Base-by-base conservation (phyloP, 2,797 vertebrate species). In the Crenichthys baileyi region DNA sequence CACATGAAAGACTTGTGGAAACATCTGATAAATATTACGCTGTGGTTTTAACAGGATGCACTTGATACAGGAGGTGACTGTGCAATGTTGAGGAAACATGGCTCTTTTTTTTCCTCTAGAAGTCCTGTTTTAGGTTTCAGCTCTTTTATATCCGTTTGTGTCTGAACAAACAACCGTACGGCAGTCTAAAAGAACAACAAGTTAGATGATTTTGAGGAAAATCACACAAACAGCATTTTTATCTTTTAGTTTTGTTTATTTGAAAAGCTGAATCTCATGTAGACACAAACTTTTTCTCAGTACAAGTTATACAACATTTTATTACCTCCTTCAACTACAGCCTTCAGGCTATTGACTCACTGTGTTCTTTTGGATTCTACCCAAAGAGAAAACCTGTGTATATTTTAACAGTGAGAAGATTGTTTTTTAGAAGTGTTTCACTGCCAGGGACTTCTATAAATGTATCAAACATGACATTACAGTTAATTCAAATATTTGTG, bases 21-120 rank as follows among this genome's bases (percentile, higher is more conserved):
- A 90, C 31, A 16, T 13, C 18, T n/a, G 88, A 86, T 91, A 84
- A 82, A 58, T 67, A 81, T 84, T 77, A 51, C 50, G 26, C 55
- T 12, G 70, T 65, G 76, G 73, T 88, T 89, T 76, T n/a, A 16
- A 26, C 46, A 72, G 31, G 50, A 15, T 3, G 13, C 46, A 36
- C 15, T 24, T 71, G 18, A 51, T 26, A 46, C n/a, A n/a, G 4
- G 15, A 41, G 26, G 46, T 36, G 60, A 55, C 24, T n/a, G 79
- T 7, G 36, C 11, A 4, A 4, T 70, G 39, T 39, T 70, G 18
- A 22, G 44, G 50, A 50, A 76, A 46, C 20, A 5, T 6, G 5
- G 26, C 26, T 13, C n/a, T 5, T 72, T 29, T n/a, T 39, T 58
- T 77, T 60, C 51, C 41, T 50, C 0, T 16, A 9, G n/a, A 76